Evolutionary conservation across 2,888 invertebrate species (phyloP), one percentile per base, ranked within the genome.

Genomic region (Pinctada fucata): DNA sequence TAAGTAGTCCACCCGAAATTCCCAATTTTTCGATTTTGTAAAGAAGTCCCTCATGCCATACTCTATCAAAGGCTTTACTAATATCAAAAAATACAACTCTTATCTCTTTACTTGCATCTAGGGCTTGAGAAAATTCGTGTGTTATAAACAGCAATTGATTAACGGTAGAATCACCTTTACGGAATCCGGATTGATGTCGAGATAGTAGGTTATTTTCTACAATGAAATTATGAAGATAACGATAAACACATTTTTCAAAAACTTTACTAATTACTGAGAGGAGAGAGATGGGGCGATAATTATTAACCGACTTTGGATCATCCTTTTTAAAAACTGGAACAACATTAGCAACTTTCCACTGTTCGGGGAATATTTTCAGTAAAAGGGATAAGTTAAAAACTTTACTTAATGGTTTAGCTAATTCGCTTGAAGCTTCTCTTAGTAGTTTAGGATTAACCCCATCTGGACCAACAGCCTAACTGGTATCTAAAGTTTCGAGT

Each of bases 301-400:
- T 74, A 3, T 10, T 45, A 3, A 51, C 45, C 2, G 10, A 5
- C 8, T 58, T 63, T 0, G 47, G 8, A 8, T 67, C 10, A 13
- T 2, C 47, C 31, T 65, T 67, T 16, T 74, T 74, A 48, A 66
- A 67, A 13, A 74, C 48, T 2, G 74, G 74, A 31, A 31, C 51
- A n/a, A 74, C 74, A 74, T 65, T 74, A 49, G 51, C 74, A 47
- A 63, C 16, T 74, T 74, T 74, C 52, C 74, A 74, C n/a, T 63
- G 10, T n/a, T 47, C 49, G 13, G 74, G 74, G 51, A 51, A 3
- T 50, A 5, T 16, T 50, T 1, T 31, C 8, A 3, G 8, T 50
- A 13, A 16, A 31, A 70, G 16, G 16, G 70, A 70, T 50, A 70
- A 50, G 16, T 70, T 70, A 50, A 70, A 51, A 49, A 70, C 1